phyloP scores from a whole-genome alignment of 2,113 vertebrate species.

The Pionites leucogaster region DNA sequence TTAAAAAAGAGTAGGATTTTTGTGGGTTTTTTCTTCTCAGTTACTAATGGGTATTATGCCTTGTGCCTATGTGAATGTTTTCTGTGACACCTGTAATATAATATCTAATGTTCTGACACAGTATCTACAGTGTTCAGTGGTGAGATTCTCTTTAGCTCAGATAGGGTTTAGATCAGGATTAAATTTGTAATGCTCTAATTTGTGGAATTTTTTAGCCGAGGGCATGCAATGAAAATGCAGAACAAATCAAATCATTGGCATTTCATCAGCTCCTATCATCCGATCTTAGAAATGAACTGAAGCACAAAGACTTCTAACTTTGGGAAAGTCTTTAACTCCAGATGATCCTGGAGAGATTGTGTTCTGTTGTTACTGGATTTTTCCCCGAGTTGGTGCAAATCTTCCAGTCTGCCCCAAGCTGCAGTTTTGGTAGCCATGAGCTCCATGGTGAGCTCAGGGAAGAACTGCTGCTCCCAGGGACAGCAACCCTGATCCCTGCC shows the following conservation, averaged over 20 bases:
- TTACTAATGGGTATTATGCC: neutral
- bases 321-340: neutral
- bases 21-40: neutral
- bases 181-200: neutral
- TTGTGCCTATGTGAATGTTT: neutral
- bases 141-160: neutral
- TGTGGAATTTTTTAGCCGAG: neutral
- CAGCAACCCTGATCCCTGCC: rapidly evolving
- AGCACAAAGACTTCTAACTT: neutral
- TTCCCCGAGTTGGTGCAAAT: neutral
- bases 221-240: neutral
- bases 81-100: neutral
- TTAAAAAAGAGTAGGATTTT: neutral
- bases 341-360: neutral
- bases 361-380: neutral
- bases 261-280: neutral
- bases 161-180: neutral
- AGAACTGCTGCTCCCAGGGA: neutral
- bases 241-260: neutral
- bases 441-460: rapidly evolving
- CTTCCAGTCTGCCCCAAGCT: neutral
- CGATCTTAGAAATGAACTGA: neutral
- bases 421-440: rapidly evolving
- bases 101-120: neutral
- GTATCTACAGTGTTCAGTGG: neutral